These are phyloP conservation scores for Chloromyia formosa DNA, from an alignment of 2,888 invertebrate species.

Conservation along the genomic window DNA sequence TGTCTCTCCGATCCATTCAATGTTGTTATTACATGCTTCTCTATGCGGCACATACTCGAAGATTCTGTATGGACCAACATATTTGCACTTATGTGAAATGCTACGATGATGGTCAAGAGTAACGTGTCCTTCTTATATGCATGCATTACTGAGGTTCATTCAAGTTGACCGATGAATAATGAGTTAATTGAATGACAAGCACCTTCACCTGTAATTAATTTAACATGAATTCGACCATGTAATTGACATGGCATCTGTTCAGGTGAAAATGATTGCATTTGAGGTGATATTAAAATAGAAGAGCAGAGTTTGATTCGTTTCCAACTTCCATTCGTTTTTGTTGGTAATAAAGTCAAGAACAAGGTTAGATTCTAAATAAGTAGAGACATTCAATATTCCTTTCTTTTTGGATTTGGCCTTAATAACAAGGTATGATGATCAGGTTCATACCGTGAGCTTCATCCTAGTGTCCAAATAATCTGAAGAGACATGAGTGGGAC, in stretches of 20 bases:
- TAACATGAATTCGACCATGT: conserved; percentile 33
- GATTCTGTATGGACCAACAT: no score
- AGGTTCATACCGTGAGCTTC: no score
- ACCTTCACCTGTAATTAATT: conserved; percentile 45
- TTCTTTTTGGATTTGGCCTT: no score
- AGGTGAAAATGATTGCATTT: conserved; percentile 1
- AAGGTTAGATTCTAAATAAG: no score
- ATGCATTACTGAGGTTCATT: conserved; percentile 30
- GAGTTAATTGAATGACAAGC: conserved; percentile 38
- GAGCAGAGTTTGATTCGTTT: no score
- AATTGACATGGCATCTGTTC: conserved; percentile 29
- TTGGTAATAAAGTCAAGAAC: conserved; percentile 32
- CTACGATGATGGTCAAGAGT: neutral
- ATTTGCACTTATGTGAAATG: no score
- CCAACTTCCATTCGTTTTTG: no score
- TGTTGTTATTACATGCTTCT: neutral
- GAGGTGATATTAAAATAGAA: neutral
- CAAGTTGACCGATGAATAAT: conserved; percentile 41
- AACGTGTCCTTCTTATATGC: conserved; percentile 16
- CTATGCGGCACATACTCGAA: no score
- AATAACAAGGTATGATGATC: no score
- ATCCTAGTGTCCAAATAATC: no score
- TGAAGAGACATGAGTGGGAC: no score
- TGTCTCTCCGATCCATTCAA: neutral
- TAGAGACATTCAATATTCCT: no score